Conservation (phyloP, 2,797 vertebrate species). For the Argentina silus region DNA sequence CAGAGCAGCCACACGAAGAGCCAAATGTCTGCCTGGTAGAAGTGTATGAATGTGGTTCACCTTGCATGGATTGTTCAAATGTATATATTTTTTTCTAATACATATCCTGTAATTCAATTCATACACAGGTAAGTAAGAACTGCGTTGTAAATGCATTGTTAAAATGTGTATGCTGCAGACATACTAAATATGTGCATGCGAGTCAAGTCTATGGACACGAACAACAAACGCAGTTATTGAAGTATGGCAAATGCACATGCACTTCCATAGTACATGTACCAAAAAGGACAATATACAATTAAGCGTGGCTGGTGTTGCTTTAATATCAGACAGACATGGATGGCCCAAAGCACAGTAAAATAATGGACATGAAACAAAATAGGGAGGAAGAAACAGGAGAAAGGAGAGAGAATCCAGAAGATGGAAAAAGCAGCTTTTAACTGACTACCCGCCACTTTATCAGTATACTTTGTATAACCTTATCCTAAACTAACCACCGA, state of each 20-base stretch:
- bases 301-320: neutral
- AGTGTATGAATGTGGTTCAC: slow-evolving; percentile 18
- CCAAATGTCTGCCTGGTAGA: slow-evolving; percentile 61
- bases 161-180: slow-evolving; percentile 10
- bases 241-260: slow-evolving; percentile 33
- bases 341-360: slow-evolving; percentile 46
- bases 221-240: neutral
- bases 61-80: slow-evolving; percentile 20
- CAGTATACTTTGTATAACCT: slow-evolving; percentile 32
- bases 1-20: slow-evolving; percentile 52
- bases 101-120: neutral
- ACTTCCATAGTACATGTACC: neutral
- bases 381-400: neutral
- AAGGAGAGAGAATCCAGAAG: neutral
- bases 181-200: slow-evolving; percentile 42
- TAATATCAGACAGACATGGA: slow-evolving; percentile 66
- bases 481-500: neutral
- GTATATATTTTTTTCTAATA: neutral
- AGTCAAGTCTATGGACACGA: slow-evolving; percentile 27
- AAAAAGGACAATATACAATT: neutral
- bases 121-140: neutral
- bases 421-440: neutral
- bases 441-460: slow-evolving; percentile 62
- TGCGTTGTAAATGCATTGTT: neutral
- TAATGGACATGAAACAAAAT: slow-evolving; percentile 34